Base-by-base conservation (phyloP, 35 echinoderm and acorn worm species). In the Nesometra sesokonis region DNA sequence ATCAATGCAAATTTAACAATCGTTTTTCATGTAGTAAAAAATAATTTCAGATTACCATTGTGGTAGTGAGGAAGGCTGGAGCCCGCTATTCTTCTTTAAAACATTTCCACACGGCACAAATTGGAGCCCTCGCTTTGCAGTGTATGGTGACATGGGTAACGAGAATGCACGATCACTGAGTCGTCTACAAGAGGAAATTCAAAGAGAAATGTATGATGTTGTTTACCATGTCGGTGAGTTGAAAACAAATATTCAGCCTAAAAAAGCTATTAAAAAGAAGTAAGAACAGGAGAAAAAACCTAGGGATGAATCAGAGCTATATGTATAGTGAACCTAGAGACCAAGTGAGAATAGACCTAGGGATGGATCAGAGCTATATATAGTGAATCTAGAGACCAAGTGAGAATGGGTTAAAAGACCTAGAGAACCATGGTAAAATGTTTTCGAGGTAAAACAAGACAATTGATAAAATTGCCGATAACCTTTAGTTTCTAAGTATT, bases 71-170 rank as follows among this genome's bases (percentile, higher is more conserved):
- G 43, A 89, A 8, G 93, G 96, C 17, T 99, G 96, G 96, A 99
- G 96, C 84, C 30, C 84, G 17, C 34, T 90, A 17, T 99, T 90
- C 38, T 77, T 76, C 21, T 99, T 94, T 32, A 87, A 57, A 7
- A 76, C 90, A 5, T 77, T 94, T 5, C 82, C 83, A 46, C 34
- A 67, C 33, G 85, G 87, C 17, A 90, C 76, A 36, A 36, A 90
- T 30, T 97, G 94, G 94, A 88, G 85, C 46, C 94, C 94, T 32
- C 81, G 32, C 0, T 88, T 97, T 43, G 89, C 89, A 36, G 30
- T 97, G 11, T 97, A 83, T 89, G 95, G 95, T 78, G 95, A 97
- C 40, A 93, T 97, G 95, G 95, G 96, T 21, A 92, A 94, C 81
- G 90, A 91, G 32, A 99, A 99, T 84, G 89, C 96, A 47, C 96